Conservation (phyloP, 1,140 invertebrate genomes). For the Phenacoccus solenopsis region DNA sequence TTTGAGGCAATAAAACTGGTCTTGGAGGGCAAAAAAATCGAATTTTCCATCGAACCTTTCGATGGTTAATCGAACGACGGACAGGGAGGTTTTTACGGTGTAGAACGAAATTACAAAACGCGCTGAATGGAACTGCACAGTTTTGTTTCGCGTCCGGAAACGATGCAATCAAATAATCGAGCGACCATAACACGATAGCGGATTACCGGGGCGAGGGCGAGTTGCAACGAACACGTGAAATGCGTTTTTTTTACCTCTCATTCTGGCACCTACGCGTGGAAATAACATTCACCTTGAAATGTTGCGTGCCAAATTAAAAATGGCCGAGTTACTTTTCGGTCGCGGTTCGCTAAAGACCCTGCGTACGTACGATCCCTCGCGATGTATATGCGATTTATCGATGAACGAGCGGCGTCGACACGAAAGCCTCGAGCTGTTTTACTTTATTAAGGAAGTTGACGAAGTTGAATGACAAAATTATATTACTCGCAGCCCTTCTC, state of each 20-base stretch:
- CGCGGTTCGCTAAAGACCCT: slow-evolving; percentile 15
- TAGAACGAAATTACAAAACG: neutral
- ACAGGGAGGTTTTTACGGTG: too few species aligned
- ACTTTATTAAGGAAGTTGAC: neutral
- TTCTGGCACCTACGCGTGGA: slow-evolving; percentile 5
- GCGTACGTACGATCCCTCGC: neutral
- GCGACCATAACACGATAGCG: neutral
- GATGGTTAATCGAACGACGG: too few species aligned
- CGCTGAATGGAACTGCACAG: neutral
- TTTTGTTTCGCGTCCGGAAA: neutral
- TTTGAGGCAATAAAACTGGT: too few species aligned
- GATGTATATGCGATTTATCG: slow-evolving; percentile 14
- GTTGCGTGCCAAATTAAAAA: slow-evolving; percentile 16
- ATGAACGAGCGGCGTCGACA: neutral
- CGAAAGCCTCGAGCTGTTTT: neutral
- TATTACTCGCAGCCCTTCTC: too few species aligned
- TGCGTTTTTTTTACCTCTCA: neutral
- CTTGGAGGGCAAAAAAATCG: too few species aligned
- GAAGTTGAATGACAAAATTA: neutral
- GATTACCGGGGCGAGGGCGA: neutral
- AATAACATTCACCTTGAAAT: slow-evolving; percentile 16
- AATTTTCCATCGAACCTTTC: too few species aligned
- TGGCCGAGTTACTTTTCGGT: slow-evolving; percentile 11
- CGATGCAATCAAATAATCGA: neutral
- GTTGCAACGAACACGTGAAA: neutral